Base-by-base conservation (phyloP, 2,113 vertebrate species). In the Sorex fumeus region DNA sequence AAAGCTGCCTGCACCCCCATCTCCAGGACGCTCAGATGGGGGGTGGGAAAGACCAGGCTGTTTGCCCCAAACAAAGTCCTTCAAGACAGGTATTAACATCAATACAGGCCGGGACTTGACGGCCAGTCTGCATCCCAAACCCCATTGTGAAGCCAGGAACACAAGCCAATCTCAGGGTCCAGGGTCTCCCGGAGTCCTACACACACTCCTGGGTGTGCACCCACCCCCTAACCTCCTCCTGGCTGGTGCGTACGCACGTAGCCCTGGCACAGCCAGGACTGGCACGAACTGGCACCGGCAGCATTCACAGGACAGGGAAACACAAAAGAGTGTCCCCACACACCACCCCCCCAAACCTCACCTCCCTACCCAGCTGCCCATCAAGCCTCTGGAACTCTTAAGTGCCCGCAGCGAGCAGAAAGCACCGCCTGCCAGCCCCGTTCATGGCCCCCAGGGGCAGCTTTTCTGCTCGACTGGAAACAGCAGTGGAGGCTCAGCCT, bases 81-180 rank as follows among this genome's bases (percentile, higher is more conserved):
- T 76, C 32, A 0, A n/a, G 0, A 28, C 1, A n/a, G 10, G 64
- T 3, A 1, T 36, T 8, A 40, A 12, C 3, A 8, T 13, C 87
- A 18, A 3, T 3, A 2, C 2, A 71, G 21, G 53, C 8, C 2
- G 57, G 1, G 21, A 36, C 23, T 8, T 12, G 3, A 27, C 15
- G 45, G 19, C 6, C 16, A 40, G 50, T 74, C 18, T 2, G 18
- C 75, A 3, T 40, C 45, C 40, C 18, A 13, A 3, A 0, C 0
- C 66, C 50, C 36, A 47, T 34, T 57, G 10, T 0, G 6, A 2
- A 28, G 8, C 0, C 28, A 27, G 45, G 74, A 34, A 23, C 40
- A 23, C 15, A 1, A 0, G 25, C 43, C 10, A 36, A 6, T 18
- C 53, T 34, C 2, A 8, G 30, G 47, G 45, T 36, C 60, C 43